Base-by-base conservation (phyloP, 2,888 invertebrate genomes). In the Pristionchus entomophagus region DNA sequence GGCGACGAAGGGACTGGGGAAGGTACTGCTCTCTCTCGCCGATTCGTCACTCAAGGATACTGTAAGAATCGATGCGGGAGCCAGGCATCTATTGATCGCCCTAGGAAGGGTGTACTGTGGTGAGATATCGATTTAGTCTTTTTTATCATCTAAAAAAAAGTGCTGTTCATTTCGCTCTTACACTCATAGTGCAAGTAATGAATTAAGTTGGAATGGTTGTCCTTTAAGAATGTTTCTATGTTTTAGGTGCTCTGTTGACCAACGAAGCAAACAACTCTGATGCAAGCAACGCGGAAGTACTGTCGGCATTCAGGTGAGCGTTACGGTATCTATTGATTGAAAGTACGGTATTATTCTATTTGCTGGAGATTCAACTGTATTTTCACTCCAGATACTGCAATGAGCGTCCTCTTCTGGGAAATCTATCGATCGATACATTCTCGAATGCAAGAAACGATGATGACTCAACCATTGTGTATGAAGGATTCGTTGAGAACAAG, bases 171-270 rank as follows among this genome's bases (percentile, higher is more conserved):
- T n/a, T n/a, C n/a, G n/a, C n/a, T n/a, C n/a, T n/a, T n/a, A n/a
- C n/a, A n/a, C n/a, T n/a, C n/a, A n/a, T n/a, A n/a, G n/a, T n/a
- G 45, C 45, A 14, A 45, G 45, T 45, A 45, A 10, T 14, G 45
- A 45, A 10, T 45, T 6, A 45, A 10, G 45, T 10, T 10, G 45
- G 45, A 45, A 45, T 45, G 8, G 45, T 45, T 45, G 14, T 6
- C 45, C 14, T 45, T 45, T 45, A 14, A 56, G 22, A 56, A n/a
- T 56, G 19, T 56, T 56, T 45, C 41, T 26, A n/a, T 17, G 10
- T 41, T 89, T 49, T 83, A 93, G 94, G 93, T 56, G 91, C 93
- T 5, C 89, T 94, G 45, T 88, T 94, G 84, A 87, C 94, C 32
- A 93, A 94, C 49, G 93, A 94, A 87, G 94, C 94, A 14, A 86